Evolutionary conservation across 2,888 invertebrate species (phyloP).

Genomic region (Acanthacorydalis orientalis): DNA sequence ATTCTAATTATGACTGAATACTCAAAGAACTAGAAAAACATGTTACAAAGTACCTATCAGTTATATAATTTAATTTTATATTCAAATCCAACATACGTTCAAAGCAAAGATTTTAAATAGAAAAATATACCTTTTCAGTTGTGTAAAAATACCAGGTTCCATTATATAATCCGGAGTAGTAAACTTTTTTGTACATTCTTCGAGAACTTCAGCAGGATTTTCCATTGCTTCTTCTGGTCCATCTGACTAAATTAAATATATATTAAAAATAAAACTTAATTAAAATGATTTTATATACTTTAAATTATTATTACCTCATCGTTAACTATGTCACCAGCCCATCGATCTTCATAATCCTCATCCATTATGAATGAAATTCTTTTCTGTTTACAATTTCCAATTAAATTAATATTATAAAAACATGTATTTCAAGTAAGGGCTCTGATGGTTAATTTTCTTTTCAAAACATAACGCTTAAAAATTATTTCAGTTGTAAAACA

Average conservation of each 20-base stretch:
- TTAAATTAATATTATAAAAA: too few relatives aligned
- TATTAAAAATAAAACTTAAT: background rate
- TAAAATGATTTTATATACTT: background rate
- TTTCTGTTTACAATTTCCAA: too few relatives aligned
- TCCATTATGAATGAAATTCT: conserved; percentile 21
- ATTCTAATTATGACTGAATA: too few relatives aligned
- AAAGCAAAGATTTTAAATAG: too few relatives aligned
- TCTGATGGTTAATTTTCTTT: too few relatives aligned
- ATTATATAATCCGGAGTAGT: conserved; percentile 91
- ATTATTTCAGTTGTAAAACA: too few relatives aligned
- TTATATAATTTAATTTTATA: too few relatives aligned
- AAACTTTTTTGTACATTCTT: conserved; percentile 84
- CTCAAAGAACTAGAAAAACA: too few relatives aligned
- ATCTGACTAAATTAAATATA: conserved; percentile 30
- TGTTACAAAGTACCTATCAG: too few relatives aligned
- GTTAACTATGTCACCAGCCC: conserved; percentile 37
- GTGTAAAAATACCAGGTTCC: conserved; percentile 92
- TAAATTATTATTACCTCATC: conserved; percentile 29
- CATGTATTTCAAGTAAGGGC: too few relatives aligned
- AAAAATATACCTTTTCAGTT: conserved; percentile 75
- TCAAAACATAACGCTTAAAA: too few relatives aligned
- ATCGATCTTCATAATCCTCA: conserved; percentile 43
- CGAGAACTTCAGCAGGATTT: conserved; percentile 73
- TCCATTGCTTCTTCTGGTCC: conserved; percentile 57
- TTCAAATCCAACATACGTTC: too few relatives aligned